Evolutionary conservation across 2,797 vertebrate species (phyloP).

Genomic region (Neoniphon sammara): DNA sequence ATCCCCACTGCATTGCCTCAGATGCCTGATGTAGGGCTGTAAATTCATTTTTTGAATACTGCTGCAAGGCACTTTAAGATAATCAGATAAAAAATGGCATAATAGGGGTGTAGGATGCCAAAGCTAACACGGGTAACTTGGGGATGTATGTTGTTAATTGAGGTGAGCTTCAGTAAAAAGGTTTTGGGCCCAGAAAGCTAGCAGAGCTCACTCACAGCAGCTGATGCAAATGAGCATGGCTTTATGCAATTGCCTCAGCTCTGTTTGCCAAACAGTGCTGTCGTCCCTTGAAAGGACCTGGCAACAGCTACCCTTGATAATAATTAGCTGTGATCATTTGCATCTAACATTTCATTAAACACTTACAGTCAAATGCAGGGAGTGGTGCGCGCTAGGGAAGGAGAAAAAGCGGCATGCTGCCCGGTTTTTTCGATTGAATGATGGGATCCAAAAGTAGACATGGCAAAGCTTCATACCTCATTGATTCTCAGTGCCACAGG

Average conservation of each 20-base stretch:
- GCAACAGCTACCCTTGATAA: conserved; percentile 36
- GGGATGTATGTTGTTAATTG: neutral
- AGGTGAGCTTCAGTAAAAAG: neutral
- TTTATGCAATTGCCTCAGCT: neutral
- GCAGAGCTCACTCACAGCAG: neutral
- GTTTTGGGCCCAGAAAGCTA: neutral
- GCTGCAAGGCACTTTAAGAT: conserved; percentile 14
- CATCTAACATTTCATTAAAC: conserved; percentile 55
- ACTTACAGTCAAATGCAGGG: conserved; percentile 46
- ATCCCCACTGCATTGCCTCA: conserved; percentile 24
- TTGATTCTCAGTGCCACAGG: conserved; percentile 67
- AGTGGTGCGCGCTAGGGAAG: conserved; percentile 18
- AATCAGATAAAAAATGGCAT: neutral
- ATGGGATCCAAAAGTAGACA: conserved; percentile 68
- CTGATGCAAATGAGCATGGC: conserved; percentile 2
- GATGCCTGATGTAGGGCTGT: conserved; percentile 21
- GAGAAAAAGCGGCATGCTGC: conserved; percentile 28
- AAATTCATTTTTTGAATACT: conserved; percentile 14
- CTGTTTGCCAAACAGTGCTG: neutral
- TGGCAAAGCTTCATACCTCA: conserved; percentile 73
- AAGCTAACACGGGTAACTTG: neutral
- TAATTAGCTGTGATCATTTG: conserved; percentile 36
- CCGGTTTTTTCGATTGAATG: conserved; percentile 61
- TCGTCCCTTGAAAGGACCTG: conserved; percentile 5
- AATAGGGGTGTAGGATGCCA: neutral